Evolutionary conservation across 2,113 vertebrate species (phyloP), one percentile per base, ranked within the genome.

Genomic region (Solenodon paradoxus): DNA sequence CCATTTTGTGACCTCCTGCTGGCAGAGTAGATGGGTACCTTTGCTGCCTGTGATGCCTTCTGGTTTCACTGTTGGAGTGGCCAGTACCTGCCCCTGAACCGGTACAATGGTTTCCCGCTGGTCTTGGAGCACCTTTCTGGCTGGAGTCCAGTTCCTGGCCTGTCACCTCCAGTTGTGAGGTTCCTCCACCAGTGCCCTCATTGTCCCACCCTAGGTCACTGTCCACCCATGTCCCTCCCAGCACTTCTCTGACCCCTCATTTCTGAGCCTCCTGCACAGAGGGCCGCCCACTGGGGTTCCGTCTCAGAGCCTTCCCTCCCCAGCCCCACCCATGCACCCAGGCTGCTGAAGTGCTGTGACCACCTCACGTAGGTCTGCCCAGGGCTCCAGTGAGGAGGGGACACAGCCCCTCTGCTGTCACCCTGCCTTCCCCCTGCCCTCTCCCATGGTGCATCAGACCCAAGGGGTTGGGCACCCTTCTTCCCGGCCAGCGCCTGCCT

Each of bases 251-350:
- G 61, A 28, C 22, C 24, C 15, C 10, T 57, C 35, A 1, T 55
- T 22, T 55, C 45, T 49, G 64, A 74, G 38, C 32, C 7, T n/a
- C 45, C 64, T 42, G 49, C 9, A 0, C 2, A 45, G 38, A 38
- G 22, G 51, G 28, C 20, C 22, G 3, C n/a, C n/a, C n/a, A n/a
- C n/a, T n/a, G 3, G 59, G 30, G 17, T 0, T 13, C 61, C 13
- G 5, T 75, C 32, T 2, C 35, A 42, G 47, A 38, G 30, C 24
- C 45, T 7, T 45, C 42, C 2, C 0, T 19, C 24, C 42, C 17
- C 7, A 19, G 30, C 13, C 10, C 1, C 1, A 7, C 1, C 30
- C 17, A 17, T 16, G 35, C 47, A 9, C 0, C 20, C 7, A 15
- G 9, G 26, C 13, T 19, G 7, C 1, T 47, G 53, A 10, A n/a